Evolutionary conservation across 53 echinoderm and acorn worm genomes (phyloP).

Genomic region (Arbacia lixula): DNA sequence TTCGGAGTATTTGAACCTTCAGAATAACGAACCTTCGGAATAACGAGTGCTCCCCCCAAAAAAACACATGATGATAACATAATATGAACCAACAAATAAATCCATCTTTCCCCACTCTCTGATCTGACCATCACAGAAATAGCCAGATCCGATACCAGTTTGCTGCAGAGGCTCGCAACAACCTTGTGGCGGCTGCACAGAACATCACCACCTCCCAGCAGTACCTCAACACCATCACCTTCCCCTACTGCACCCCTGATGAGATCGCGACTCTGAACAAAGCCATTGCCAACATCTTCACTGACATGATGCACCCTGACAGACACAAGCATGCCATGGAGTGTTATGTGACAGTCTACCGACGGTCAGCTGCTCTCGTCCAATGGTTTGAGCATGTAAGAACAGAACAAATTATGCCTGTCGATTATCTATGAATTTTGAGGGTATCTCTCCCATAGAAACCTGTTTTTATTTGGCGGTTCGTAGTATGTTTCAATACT

Average conservation of each 20-base stretch:
- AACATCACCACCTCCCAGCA: conserved; percentile 86
- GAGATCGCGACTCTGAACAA: conserved; percentile 82
- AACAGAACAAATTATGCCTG: too few relatives aligned
- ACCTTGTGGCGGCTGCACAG: conserved; percentile 89
- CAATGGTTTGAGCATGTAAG: conserved; percentile 99
- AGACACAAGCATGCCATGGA: conserved; percentile 92
- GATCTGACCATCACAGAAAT: conserved; percentile 56
- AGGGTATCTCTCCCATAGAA: too few relatives aligned
- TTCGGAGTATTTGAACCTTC: too few relatives aligned
- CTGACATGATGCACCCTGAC: conserved; percentile 77
- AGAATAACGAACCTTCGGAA: too few relatives aligned
- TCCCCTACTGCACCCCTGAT: conserved; percentile 95
- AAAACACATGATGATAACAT: too few relatives aligned
- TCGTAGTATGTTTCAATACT: too few relatives aligned
- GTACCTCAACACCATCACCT: conserved; percentile 91
- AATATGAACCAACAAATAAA: too few relatives aligned
- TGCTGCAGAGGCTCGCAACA: conserved; percentile 97
- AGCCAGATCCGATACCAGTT: conserved; percentile 71
- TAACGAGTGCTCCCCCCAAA: too few relatives aligned
- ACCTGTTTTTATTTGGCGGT: too few relatives aligned
- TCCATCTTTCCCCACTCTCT: too few relatives aligned
- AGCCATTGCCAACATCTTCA: conserved; percentile 89
- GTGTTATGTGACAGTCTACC: conserved; percentile 85
- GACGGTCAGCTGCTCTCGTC: conserved; percentile 78
- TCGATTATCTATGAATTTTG: too few relatives aligned